phyloP scores from a whole-genome alignment of 2,113 vertebrate species.

The Plecotus auritus region DNA sequence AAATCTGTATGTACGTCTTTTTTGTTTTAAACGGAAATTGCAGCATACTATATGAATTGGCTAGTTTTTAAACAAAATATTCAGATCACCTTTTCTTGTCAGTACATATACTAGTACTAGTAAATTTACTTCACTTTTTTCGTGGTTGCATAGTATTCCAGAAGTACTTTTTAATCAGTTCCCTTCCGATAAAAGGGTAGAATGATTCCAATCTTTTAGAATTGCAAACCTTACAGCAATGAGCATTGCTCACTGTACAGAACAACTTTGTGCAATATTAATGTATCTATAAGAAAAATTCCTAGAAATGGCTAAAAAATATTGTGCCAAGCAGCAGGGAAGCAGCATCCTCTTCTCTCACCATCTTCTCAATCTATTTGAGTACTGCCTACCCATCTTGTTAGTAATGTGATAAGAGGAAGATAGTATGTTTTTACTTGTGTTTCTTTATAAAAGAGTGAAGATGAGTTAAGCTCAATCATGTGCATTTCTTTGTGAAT shows the following conservation, averaged over 20 bases:
- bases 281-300: not conserved
- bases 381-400: not conserved
- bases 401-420: not conserved
- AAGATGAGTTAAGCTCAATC: not conserved
- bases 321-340: not conserved
- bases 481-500: not conserved
- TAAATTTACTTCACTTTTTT: not conserved
- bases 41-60: not conserved
- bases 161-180: not conserved
- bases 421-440: not conserved
- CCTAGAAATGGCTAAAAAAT: not conserved
- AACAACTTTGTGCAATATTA: not conserved
- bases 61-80: slow-evolving; percentile 26
- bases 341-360: not conserved
- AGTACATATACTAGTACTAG: not conserved
- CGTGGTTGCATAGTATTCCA: not conserved
- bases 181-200: not conserved
- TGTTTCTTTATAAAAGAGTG: not conserved
- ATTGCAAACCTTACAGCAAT: not conserved
- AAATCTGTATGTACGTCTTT: not conserved
- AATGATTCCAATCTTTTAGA: not conserved
- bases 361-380: not conserved
- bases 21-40: slow-evolving; percentile 14
- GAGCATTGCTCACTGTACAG: not conserved
- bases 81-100: not conserved